Evolutionary conservation across 1,140 invertebrate species (phyloP).

Genomic region (Zaprionus vittiger): DNA sequence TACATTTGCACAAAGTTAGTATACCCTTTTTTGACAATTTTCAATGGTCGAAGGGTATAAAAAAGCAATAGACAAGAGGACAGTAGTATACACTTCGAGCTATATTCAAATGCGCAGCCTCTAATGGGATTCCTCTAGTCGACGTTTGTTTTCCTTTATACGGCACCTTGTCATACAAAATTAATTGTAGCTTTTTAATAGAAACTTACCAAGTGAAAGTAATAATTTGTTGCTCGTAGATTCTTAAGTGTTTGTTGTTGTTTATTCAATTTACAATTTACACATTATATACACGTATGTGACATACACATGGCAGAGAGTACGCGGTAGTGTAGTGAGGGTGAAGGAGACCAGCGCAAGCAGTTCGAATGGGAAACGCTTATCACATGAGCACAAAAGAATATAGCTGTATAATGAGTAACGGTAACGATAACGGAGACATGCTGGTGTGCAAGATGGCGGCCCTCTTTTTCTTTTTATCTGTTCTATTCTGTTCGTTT

Average conservation of each 20-base stretch:
- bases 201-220: background rate
- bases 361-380: conserved; percentile 56
- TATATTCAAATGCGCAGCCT: no score
- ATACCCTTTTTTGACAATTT: no score
- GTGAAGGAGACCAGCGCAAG: conserved; percentile 63
- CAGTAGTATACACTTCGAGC: no score
- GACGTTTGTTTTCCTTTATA: no score
- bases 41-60: no score
- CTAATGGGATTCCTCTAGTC: no score
- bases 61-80: no score
- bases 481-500: conserved; percentile 12
- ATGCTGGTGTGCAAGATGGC: conserved; percentile 38
- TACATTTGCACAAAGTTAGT: no score
- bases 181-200: background rate
- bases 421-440: conserved; percentile 21
- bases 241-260: conserved; percentile 27
- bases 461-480: conserved; percentile 36
- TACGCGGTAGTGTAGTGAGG: conserved; percentile 45
- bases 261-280: conserved; percentile 53
- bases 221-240: background rate
- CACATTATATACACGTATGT: conserved; percentile 47
- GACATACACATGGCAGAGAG: conserved; percentile 21
- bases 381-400: conserved; percentile 72
- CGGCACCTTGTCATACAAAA: no score
- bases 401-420: conserved; percentile 33